A percentile compares a stretch with the other conserved stretches of the same genome.
These are phyloP conservation scores for Lucifuga dentata DNA, from an alignment of 2,113 vertebrate species.

Conservation along the genomic window DNA sequence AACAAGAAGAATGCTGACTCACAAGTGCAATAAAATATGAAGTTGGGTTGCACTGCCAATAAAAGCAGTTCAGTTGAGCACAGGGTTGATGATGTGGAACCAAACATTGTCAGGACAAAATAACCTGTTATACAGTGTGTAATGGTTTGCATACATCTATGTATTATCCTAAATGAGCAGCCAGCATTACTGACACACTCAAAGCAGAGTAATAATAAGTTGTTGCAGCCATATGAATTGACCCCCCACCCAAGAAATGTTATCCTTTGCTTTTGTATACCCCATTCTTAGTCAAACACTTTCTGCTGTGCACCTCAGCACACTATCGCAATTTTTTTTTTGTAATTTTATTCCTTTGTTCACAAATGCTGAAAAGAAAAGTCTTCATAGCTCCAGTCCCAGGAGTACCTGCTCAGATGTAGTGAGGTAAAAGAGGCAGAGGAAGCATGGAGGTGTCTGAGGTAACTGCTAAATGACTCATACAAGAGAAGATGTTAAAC, in stretches of 20 bases:
- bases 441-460: constrained; percentile 30
- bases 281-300: constrained; percentile 19
- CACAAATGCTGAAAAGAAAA: background rate
- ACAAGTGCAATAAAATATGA: constrained; percentile 46
- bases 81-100: constrained; percentile 9
- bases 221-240: background rate
- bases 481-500: constrained; percentile 23
- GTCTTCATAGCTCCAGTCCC: constrained; percentile 29
- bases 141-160: constrained; percentile 9
- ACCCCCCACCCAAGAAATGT: background rate
- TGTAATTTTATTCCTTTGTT: constrained; percentile 45
- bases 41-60: constrained; percentile 33
- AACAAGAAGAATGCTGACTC: constrained; percentile 29
- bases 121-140: constrained; percentile 25
- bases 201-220: constrained; percentile 1
- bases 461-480: constrained; percentile 53
- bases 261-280: background rate
- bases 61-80: constrained; percentile 13
- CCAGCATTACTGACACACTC: background rate
- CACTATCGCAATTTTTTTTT: constrained; percentile 20
- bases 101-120: constrained; percentile 11
- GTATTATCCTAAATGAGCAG: constrained; percentile 12
- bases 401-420: constrained; percentile 38
- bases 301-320: constrained; percentile 12
- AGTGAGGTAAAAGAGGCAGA: constrained; percentile 35